These are phyloP conservation scores for Hippoglossus hippoglossus DNA, from an alignment of 2,797 vertebrate genomes.

Conservation along the genomic window DNA sequence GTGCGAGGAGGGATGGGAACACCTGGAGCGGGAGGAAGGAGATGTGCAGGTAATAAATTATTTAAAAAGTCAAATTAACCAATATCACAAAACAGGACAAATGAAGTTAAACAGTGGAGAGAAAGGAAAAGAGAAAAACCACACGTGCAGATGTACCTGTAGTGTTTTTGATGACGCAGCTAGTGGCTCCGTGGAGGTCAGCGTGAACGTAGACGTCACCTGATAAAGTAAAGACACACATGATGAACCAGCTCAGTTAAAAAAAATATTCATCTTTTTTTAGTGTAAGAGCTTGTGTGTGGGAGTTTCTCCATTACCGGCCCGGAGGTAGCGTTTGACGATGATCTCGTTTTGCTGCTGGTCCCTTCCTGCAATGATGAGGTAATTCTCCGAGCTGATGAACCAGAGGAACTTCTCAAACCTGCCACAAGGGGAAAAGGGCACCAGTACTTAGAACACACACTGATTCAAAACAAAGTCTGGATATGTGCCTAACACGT, in stretches of 20 bases:
- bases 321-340: conserved; percentile 93
- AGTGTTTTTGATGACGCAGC: conserved; percentile 96
- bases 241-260: neutral
- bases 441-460: no score
- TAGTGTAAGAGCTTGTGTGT: neutral
- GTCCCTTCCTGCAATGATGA: conserved; percentile 95
- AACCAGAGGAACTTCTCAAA: conserved; percentile 99
- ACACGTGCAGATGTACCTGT: conserved; percentile 83
- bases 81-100: neutral
- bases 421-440: conserved; percentile 78
- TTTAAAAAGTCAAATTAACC: neutral
- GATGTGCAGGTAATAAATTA: neutral
- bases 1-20: conserved; percentile 91
- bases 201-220: conserved; percentile 97
- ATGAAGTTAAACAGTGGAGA: neutral
- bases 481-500: neutral
- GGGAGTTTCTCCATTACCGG: conserved; percentile 80
- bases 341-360: conserved; percentile 99
- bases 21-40: conserved; percentile 76
- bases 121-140: neutral
- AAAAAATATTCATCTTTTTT: no score
- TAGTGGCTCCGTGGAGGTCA: conserved; percentile 97
- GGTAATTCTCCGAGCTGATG: conserved; percentile 97
- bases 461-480: neutral
- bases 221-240: conserved; percentile 60